A percentile compares a stretch with the other conserved stretches of the same genome.
These are phyloP conservation scores for Corvus moneduloides DNA, from an alignment of 2,113 vertebrate species.

Conservation along the genomic window DNA sequence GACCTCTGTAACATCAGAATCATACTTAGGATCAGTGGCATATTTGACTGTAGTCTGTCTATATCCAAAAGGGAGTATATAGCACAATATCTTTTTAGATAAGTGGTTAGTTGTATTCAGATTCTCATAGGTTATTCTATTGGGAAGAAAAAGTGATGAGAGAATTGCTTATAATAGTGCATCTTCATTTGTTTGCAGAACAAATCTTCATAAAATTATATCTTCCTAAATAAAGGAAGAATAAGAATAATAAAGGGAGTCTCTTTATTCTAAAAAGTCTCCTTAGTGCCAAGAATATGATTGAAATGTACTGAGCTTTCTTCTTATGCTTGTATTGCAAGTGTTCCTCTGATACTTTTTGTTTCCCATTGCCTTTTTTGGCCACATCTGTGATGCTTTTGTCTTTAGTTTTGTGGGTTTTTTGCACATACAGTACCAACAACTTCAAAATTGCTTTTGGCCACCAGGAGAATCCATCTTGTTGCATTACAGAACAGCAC, in stretches of 20 bases:
- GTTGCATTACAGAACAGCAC: neutral
- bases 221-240: neutral
- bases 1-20: neutral
- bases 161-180: neutral
- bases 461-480: neutral
- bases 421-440: neutral
- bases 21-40: neutral
- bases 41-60: neutral
- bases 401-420: neutral
- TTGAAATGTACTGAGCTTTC: neutral
- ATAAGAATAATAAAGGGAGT: neutral
- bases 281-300: neutral
- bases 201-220: neutral
- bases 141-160: neutral
- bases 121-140: neutral
- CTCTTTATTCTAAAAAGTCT: neutral
- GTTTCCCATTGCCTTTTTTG: neutral
- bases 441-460: neutral
- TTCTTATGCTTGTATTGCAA: neutral
- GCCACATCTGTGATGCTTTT: neutral
- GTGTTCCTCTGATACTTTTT: neutral
- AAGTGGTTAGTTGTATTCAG: neutral
- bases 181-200: conserved; percentile 6
- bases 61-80: neutral
- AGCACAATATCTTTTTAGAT: neutral